Base-by-base conservation (phyloP, 1,140 invertebrate species). In the Listronotus bonariensis region DNA sequence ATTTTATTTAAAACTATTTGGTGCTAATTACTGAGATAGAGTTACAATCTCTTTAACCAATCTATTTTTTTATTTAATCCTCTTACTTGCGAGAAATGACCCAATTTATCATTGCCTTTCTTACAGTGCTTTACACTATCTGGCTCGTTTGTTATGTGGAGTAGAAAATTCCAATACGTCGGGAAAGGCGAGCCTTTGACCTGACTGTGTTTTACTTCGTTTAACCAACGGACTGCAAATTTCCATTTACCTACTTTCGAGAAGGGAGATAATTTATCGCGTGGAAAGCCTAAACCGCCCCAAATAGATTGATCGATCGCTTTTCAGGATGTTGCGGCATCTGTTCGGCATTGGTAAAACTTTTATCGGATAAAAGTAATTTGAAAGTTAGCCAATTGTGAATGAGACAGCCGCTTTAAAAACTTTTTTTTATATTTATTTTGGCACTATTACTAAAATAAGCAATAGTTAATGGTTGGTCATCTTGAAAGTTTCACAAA, bases 261-360 rank as follows among this genome's bases (percentile, higher is more conserved):
- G 41, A 43, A 43, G 17, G 41, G 41, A 17, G 53, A 43, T 55
- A 55, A 55, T 55, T 55, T 55, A 55, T 55, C 36, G 40, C 20
- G 53, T 26, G 53, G 53, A 55, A 55, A 55, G 53, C 53, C 53
- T 55, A 55, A 55, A 43, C 53, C 53, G 53, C 38, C 53, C 51
- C 17, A 43, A 55, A 34, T 55, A 55, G 40, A 55, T 55, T 55
- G 53, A 55, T 55, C 53, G 38, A 38, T 26, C 40, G 36, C 51
- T 53, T 53, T 53, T 36, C 51, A 53, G n/a, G 31, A 53, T 38
- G 51, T 53, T 53, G 51, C 51, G 51, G 51, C 53, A 55, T 55
- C 40, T 43, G 53, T 55, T 55, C 43, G 53, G 40, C 40, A 42
- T n/a, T 55, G 26, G 51, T 40, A 38, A 53, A 53, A 53, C 51